Conservation (phyloP, 2,888 invertebrate species). For the Steinernema hermaphroditum region DNA sequence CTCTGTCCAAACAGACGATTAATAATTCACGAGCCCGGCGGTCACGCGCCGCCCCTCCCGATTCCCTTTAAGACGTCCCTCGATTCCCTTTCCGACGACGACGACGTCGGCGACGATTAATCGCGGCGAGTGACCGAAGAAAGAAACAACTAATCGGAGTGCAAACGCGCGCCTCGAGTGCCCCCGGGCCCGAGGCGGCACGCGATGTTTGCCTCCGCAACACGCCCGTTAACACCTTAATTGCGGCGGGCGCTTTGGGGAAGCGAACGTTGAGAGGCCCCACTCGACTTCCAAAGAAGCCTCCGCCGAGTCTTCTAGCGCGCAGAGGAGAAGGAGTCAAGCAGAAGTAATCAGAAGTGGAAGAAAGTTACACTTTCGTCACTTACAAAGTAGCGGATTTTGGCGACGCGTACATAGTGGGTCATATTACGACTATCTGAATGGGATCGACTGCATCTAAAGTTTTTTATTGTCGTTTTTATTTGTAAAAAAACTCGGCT, state of each 20-base stretch:
- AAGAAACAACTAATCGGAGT: not conserved
- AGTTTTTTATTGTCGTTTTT: too few relatives aligned
- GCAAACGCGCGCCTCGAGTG: not conserved
- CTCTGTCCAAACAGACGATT: not conserved
- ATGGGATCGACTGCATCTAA: too few relatives aligned
- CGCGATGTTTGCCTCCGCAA: not conserved
- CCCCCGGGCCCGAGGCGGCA: constrained; percentile 6
- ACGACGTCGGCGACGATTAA: not conserved
- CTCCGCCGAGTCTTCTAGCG: not conserved
- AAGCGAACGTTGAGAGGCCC: not conserved
- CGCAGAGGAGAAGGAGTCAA: not conserved
- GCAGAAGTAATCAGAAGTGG: too few relatives aligned
- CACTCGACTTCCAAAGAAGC: not conserved
- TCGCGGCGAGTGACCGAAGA: not conserved
- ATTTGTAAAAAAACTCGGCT: too few relatives aligned
- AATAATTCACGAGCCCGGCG: not conserved
- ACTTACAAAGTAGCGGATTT: too few relatives aligned
- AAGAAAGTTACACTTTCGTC: too few relatives aligned
- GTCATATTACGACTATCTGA: too few relatives aligned
- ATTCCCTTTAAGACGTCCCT: not conserved
- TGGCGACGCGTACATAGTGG: too few relatives aligned
- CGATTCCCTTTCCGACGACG: not conserved
- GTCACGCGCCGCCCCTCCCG: not conserved
- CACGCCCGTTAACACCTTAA: constrained; percentile 17
- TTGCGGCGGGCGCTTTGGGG: not conserved